phyloP scores from a whole-genome alignment of 2,797 vertebrate genomes.

The Eremophila alpestris region DNA sequence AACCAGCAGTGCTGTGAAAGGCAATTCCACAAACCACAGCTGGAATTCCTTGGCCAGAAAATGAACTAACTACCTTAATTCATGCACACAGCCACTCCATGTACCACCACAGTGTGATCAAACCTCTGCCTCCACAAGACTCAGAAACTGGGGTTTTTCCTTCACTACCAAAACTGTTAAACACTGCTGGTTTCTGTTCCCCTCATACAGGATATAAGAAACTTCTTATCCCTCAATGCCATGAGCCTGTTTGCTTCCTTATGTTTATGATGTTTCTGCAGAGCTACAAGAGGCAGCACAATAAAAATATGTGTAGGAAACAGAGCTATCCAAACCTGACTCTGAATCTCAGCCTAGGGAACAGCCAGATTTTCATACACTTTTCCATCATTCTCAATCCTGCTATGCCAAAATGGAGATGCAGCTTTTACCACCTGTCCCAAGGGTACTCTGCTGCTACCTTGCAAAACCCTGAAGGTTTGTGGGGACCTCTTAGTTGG shows the following conservation, averaged over 20 bases:
- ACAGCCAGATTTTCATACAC: neutral
- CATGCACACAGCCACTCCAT: accelerated
- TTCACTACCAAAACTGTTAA: neutral
- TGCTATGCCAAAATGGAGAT: neutral
- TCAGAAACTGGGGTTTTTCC: neutral
- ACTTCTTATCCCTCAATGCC: neutral
- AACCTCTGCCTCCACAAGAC: neutral
- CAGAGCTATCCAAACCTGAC: neutral
- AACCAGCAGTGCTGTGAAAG: accelerated
- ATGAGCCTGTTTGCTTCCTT: neutral
- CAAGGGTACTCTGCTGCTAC: neutral
- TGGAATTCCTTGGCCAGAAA: neutral
- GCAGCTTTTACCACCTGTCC: neutral
- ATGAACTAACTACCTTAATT: neutral
- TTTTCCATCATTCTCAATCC: neutral
- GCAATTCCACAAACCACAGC: neutral
- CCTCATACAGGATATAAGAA: neutral
- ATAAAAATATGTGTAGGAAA: neutral
- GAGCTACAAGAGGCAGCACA: neutral
- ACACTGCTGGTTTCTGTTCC: neutral
- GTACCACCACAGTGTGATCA: no score
- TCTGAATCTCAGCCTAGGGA: neutral
- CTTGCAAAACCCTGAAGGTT: neutral
- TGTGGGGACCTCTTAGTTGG: neutral
- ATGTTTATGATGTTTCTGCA: neutral